Evolutionary conservation across 2,888 invertebrate species (phyloP).

Genomic region (Polyommatus icarus): DNA sequence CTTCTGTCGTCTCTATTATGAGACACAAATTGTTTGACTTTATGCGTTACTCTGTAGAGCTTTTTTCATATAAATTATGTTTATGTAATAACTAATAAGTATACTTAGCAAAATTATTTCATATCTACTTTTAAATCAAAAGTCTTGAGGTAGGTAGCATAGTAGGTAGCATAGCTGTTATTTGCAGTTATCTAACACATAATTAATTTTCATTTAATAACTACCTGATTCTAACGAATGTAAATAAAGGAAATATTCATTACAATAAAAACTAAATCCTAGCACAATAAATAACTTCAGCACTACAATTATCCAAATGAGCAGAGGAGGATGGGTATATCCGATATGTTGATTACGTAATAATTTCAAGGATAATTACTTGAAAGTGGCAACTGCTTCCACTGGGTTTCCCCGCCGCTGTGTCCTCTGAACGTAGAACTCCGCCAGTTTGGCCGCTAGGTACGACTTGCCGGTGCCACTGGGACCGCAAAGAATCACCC

Average conservation of each 20-base stretch:
- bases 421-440: slow-evolving; percentile 92
- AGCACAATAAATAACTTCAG: neutral
- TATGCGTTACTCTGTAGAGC: too few species aligned
- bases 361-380: slow-evolving; percentile 70
- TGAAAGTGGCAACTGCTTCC: slow-evolving; percentile 96
- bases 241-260: slow-evolving; percentile 21
- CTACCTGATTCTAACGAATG: neutral
- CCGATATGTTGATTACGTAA: slow-evolving; percentile 28
- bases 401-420: slow-evolving; percentile 90
- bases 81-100: too few species aligned
- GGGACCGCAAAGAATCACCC: slow-evolving; percentile 97
- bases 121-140: too few species aligned
- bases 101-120: too few species aligned
- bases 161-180: too few species aligned
- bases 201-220: neutral
- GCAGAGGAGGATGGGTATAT: slow-evolving; percentile 1
- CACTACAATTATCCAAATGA: neutral
- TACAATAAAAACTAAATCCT: neutral
- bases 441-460: slow-evolving; percentile 95
- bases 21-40: too few species aligned
- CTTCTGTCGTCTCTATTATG: too few species aligned
- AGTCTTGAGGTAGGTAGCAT: too few species aligned
- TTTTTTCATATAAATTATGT: too few species aligned
- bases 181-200: too few species aligned
- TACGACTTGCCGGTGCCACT: slow-evolving; percentile 98